Evolutionary conservation across 2,113 vertebrate species (phyloP).

Genomic region (Cariama cristata): DNA sequence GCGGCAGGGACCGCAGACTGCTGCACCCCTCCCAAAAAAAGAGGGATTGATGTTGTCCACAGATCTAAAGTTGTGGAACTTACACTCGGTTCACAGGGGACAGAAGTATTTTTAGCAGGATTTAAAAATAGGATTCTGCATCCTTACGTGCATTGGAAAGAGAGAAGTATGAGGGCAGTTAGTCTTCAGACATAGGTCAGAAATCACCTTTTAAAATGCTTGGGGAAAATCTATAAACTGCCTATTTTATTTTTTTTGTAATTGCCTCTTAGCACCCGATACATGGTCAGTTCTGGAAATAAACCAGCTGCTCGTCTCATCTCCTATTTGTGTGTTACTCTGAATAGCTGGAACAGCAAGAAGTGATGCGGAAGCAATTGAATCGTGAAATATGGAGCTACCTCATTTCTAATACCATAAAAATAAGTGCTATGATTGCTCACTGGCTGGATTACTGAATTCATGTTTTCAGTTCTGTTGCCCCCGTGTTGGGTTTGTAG

Average conservation of each 20-base stretch:
- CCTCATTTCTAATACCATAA: neutral
- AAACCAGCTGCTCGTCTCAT: neutral
- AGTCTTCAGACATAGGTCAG: neutral
- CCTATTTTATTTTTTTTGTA: neutral
- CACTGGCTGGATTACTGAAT: neutral
- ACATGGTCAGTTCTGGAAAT: neutral
- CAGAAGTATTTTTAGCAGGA: constrained; percentile 16
- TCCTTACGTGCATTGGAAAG: neutral
- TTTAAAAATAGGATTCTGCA: constrained; percentile 38
- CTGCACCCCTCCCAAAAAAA: neutral
- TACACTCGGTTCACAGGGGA: neutral
- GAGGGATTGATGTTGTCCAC: neutral
- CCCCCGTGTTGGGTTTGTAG: neutral
- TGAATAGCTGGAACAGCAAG: neutral
- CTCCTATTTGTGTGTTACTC: neutral
- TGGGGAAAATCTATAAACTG: neutral
- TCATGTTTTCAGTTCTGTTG: neutral
- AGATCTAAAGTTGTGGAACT: neutral
- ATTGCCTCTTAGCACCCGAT: neutral
- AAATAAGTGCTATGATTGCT: neutral
- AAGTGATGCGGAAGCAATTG: neutral
- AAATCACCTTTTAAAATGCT: neutral
- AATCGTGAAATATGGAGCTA: neutral
- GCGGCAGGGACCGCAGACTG: neutral
- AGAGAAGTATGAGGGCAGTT: neutral